These are phyloP conservation scores for Anguilla rostrata DNA, from an alignment of 2,113 vertebrate species.

Conservation along the genomic window DNA sequence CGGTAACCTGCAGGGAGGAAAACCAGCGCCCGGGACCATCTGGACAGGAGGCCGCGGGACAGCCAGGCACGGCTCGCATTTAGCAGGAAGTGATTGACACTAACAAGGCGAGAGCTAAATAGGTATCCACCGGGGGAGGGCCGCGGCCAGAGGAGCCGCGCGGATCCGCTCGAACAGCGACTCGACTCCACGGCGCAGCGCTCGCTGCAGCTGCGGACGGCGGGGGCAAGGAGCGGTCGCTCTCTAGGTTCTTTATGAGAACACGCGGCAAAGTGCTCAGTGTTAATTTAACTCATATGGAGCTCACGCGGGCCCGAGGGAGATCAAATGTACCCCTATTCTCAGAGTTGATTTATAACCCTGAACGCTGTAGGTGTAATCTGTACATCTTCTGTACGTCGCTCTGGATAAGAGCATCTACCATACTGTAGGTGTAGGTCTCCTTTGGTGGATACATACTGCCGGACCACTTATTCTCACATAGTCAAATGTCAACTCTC, in stretches of 20 bases:
- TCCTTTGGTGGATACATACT: too few relatives aligned
- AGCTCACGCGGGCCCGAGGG: too few relatives aligned
- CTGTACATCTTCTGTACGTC: too few relatives aligned
- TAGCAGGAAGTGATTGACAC: neutral
- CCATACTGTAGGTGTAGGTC: too few relatives aligned
- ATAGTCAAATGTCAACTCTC: too few relatives aligned
- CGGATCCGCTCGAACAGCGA: neutral
- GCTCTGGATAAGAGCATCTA: too few relatives aligned
- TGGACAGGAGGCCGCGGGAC: neutral
- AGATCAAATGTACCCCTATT: too few relatives aligned
- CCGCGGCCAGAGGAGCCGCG: neutral
- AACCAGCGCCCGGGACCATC: neutral
- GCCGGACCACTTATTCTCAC: too few relatives aligned
- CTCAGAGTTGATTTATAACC: too few relatives aligned
- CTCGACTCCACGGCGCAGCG: neutral
- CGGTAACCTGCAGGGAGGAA: neutral
- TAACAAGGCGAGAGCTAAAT: neutral
- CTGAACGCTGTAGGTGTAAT: too few relatives aligned
- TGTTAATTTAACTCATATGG: too few relatives aligned
- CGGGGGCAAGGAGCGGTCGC: neutral
- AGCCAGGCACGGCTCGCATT: neutral
- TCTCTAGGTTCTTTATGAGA: neutral
- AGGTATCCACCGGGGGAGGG: neutral
- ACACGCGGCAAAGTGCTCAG: too few relatives aligned
- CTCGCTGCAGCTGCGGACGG: neutral